Conservation (phyloP, 2,797 vertebrate species). For the Saxicola maurus region DNA sequence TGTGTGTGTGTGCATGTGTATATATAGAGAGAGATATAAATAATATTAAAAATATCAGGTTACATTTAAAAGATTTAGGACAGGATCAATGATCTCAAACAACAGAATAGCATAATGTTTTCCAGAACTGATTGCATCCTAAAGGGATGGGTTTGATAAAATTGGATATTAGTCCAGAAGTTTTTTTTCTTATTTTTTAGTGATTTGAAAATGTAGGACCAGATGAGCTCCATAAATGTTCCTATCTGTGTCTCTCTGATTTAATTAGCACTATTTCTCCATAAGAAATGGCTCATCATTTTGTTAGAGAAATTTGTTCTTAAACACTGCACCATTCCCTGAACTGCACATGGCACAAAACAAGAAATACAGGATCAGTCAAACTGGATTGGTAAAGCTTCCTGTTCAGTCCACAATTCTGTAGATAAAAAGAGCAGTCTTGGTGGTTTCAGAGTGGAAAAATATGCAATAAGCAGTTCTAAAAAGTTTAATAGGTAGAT, state of each 20-base stretch:
- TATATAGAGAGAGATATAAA: neutral
- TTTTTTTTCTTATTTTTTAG: conserved; percentile 13
- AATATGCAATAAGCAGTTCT: neutral
- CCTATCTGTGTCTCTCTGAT: conserved; percentile 2
- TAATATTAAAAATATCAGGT: neutral
- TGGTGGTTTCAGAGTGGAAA: neutral
- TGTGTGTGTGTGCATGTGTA: fast-evolving
- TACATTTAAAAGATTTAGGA: conserved; percentile 36
- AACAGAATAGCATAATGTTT: conserved; percentile 30
- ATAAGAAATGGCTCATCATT: neutral
- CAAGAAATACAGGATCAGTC: neutral
- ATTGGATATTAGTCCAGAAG: conserved; percentile 2
- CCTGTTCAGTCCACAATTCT: neutral
- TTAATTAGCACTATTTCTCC: conserved; percentile 26
- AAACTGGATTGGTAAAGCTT: neutral
- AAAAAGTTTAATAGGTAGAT: neutral
- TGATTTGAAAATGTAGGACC: conserved; percentile 19
- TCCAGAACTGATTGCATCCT: conserved; percentile 19
- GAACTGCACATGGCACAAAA: neutral
- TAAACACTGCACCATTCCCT: neutral
- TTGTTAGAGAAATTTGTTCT: neutral
- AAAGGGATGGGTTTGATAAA: neutral
- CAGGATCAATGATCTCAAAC: conserved; percentile 48
- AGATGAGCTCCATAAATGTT: conserved; percentile 24
- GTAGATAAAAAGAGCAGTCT: neutral